A percentile compares a stretch with the other conserved stretches of the same genome.
phyloP scores from a whole-genome alignment of 1,140 invertebrate genomes.

The Cherax destructor region DNA sequence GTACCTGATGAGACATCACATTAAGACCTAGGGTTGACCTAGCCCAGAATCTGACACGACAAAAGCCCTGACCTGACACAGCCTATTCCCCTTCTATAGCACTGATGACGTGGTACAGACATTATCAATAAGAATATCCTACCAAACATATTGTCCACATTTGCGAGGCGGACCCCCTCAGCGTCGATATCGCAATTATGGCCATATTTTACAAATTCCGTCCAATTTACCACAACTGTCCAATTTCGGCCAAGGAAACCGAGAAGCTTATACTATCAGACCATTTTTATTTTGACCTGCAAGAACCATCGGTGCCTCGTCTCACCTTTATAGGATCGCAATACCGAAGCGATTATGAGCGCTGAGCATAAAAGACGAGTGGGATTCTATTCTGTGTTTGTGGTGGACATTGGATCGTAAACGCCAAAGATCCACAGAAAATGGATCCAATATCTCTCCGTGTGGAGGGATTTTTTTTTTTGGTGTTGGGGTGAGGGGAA shows the following conservation, averaged over 20 bases:
- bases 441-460: conserved; percentile 42
- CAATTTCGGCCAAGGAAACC: background rate
- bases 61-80: background rate
- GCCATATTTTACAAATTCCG: conserved; percentile 10
- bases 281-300: background rate
- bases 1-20: no score
- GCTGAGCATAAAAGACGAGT: conserved; percentile 44
- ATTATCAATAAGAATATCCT: background rate
- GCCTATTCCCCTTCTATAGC: no score
- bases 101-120: background rate
- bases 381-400: conserved; percentile 44
- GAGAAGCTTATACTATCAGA: background rate
- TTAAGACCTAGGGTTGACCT: no score
- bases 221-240: conserved; percentile 1
- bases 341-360: conserved; percentile 36
- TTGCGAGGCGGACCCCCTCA: background rate
- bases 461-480: background rate
- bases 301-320: background rate
- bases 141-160: background rate
- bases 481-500: background rate
- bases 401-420: conserved; percentile 49
- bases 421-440: conserved; percentile 14
- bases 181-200: background rate
- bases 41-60: background rate
- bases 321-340: conserved; percentile 24